Percentiles rank a stretch among this genome's conserved stretches.
Conservation (phyloP, 2,797 vertebrate genomes). For the Crocidura indochinensis region DNA sequence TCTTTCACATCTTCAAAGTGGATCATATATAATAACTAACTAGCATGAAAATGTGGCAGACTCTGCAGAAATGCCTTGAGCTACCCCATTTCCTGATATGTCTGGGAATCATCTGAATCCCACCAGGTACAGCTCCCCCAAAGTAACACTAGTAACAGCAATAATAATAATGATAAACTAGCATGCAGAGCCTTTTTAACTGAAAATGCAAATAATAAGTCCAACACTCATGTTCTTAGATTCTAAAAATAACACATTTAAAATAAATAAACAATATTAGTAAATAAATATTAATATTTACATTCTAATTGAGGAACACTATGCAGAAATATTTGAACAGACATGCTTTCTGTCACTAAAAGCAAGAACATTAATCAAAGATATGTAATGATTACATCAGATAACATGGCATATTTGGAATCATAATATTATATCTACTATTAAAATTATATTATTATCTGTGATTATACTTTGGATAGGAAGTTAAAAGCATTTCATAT, state of each 20-base stretch:
- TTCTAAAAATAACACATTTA: slow-evolving; percentile 49
- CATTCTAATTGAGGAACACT: not conserved
- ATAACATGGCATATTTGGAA: slow-evolving; percentile 24
- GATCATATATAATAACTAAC: slow-evolving; percentile 32
- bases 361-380: not conserved
- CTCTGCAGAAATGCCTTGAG: no score
- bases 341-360: not conserved
- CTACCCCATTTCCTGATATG: no score
- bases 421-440: not conserved
- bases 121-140: no score
- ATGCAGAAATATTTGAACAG: slow-evolving; percentile 5
- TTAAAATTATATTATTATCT: slow-evolving; percentile 8
- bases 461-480: not conserved
- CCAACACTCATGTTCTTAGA: slow-evolving; percentile 9
- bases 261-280: slow-evolving; percentile 35
- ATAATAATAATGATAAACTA: not conserved
- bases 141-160: no score
- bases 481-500: not conserved
- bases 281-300: slow-evolving; percentile 47
- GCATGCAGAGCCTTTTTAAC: slow-evolving; percentile 22
- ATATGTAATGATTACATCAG: slow-evolving; percentile 15
- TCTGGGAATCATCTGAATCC: no score
- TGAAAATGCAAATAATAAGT: slow-evolving; percentile 48
- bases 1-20: slow-evolving; percentile 60
- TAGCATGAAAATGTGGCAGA: not conserved